phyloP scores from a whole-genome alignment of 1,140 invertebrate genomes.

The Aphidius ervi region DNA sequence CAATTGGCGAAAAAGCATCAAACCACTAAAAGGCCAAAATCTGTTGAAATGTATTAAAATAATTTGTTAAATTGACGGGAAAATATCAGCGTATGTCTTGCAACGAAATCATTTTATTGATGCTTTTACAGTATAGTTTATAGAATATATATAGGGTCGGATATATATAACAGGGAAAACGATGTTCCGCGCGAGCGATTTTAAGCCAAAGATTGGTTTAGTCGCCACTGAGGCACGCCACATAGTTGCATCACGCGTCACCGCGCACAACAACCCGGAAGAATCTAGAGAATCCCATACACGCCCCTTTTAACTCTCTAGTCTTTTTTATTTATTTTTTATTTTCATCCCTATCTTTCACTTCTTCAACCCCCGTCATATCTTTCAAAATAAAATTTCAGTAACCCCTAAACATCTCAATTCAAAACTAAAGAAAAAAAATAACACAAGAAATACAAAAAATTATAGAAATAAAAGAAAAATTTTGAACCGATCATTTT shows the following conservation, averaged over 20 bases:
- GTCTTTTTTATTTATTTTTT: not conserved
- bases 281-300: constrained; percentile 24
- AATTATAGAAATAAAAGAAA: constrained; percentile 5
- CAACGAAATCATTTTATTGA: too few species aligned
- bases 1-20: not conserved
- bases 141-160: constrained; percentile 5
- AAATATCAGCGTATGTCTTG: not conserved
- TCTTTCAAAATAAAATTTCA: constrained; percentile 29
- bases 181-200: constrained; percentile 37
- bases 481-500: too few species aligned
- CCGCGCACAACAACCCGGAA: constrained; percentile 35
- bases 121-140: not conserved
- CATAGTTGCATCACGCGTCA: constrained; percentile 48
- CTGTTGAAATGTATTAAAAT: not conserved
- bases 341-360: constrained; percentile 19
- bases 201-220: constrained; percentile 54
- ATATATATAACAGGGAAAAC: constrained; percentile 5
- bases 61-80: constrained; percentile 14
- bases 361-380: constrained; percentile 12
- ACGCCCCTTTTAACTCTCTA: constrained; percentile 26
- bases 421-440: constrained; percentile 13
- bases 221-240: constrained; percentile 47
- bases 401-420: constrained; percentile 16
- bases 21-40: constrained; percentile 1
- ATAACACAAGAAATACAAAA: constrained; percentile 20